Evolutionary conservation across 1,140 invertebrate genomes (phyloP), one percentile per base, ranked within the genome.

Genomic region (Condylostylus longicornis): DNA sequence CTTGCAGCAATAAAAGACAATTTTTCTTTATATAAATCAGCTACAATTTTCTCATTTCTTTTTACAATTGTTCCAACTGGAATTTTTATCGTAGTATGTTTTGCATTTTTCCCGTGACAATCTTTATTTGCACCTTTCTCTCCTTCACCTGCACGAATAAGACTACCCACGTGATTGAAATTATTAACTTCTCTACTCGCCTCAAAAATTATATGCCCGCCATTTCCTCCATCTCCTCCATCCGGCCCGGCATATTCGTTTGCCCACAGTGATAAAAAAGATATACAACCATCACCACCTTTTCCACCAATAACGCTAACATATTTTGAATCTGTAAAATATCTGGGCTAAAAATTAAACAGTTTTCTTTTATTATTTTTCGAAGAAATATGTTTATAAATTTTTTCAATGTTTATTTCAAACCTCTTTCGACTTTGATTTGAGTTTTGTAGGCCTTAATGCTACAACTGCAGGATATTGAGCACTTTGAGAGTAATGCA

Each of bases 221-320:
- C 95, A 55, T 91, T 75, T 1, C 95, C 95, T 9, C 94, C 95
- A 65, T 98, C 86, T 1, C 93, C 95, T 4, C 94, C 94, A 65
- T 93, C 86, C 1, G 94, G 93, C 6, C 95, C 95, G 1, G 83
- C 93, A 40, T 68, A 69, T 43, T 90, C 86, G 51, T 91, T 90
- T 13, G 64, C 64, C 65, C 71, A 88, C 8, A 82, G 50, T 35
- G 54, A 74, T 3, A 87, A 51, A 57, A 98, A 94, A 1, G 83
- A 85, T 39, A 95, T 77, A 42, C 71, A 74, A 1, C 95, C 95
- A 69, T 98, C 73, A 2, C 95, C 95, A 6, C 95, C 95, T 34
- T 77, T 77, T 0, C 95, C 95, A 5, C 75, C 95, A 2, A 67
- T 53, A 2, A 76, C 66, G 40, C 68, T 57, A 0, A 81, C 61